Base-by-base conservation (phyloP, 2,113 vertebrate genomes). In the Ammodytes marinus region DNA sequence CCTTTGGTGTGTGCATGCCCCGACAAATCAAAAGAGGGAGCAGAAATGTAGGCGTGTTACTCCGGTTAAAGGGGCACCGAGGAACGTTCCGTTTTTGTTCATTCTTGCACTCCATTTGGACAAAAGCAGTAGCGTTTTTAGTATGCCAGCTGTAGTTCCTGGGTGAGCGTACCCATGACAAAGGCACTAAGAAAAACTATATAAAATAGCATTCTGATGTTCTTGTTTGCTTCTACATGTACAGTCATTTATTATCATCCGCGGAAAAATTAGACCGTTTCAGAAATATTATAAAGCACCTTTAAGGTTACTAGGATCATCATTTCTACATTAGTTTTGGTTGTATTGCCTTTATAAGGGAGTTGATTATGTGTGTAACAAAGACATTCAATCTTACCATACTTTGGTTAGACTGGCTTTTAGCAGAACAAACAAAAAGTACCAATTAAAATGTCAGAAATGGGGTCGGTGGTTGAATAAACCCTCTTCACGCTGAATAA, bases 401-500 rank as follows among this genome's bases (percentile, higher is more conserved):
- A 27, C 59, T 69, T 43, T 77, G 12, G 37, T 77, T 27, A n/a
- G 43, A 60, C 50, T 55, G 2, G 52, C 13, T 59, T 27, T 73
- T 45, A 45, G 35, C 47, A 83, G 68, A 69, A 45, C 46, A 63
- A 79, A 78, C 54, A 61, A 43, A 55, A 60, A 52, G 27, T 53
- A 13, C 12, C 60, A 68, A 65, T 65, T 37, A n/a, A 27, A 27
- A 39, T 66, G 49, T 60, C 8, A 53, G 13, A 59, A 83, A 55
- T 69, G 49, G 71, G 27, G 3, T 14, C 55, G 8, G n/a, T 49
- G n/a, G 17, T 69, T 52, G 82, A 84, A 78, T 53, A 69, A 75
- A 46, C 19, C 27, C 40, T 43, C 47, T 27, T 27, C 50, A 10
- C 45, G 6, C 65, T 69, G 81, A 82, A 66, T 68, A 71, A 74